Evolutionary conservation across 2,888 invertebrate species (phyloP).

Genomic region (Eumerus sabulonum): DNA sequence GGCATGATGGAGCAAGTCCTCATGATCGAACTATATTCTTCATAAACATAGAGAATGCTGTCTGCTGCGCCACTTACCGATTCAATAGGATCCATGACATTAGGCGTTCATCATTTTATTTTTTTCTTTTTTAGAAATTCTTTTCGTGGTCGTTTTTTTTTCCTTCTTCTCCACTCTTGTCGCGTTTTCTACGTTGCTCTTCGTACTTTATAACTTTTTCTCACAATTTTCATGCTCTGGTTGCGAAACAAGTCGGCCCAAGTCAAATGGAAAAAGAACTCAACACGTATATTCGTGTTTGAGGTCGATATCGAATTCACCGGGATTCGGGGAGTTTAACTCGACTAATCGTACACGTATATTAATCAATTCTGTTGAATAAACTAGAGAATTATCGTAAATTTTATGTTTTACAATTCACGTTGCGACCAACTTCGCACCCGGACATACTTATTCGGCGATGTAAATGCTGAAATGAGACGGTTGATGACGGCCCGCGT

Average conservation of each 20-base stretch:
- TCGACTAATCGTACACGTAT: conserved; percentile 25
- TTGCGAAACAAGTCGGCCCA: conserved; percentile 62
- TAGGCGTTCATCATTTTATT: conserved; percentile 69
- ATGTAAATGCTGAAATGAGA: conserved; percentile 47
- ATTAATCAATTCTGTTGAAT: conserved; percentile 42
- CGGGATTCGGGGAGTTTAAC: conserved; percentile 6
- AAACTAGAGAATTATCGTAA: conserved; percentile 51
- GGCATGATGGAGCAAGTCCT: conserved; percentile 2
- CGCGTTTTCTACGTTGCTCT: conserved; percentile 15
- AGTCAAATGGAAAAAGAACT: conserved; percentile 14
- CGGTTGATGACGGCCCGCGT: background rate
- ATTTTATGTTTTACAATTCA: conserved; percentile 66
- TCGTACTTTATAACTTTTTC: conserved; percentile 39
- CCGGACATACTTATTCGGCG: conserved; percentile 66
- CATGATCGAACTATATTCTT: conserved; percentile 10
- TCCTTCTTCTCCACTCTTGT: too few relatives aligned
- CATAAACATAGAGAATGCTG: conserved; percentile 1
- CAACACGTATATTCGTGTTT: background rate
- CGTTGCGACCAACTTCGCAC: conserved; percentile 69
- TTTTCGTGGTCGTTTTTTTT: conserved; percentile 26
- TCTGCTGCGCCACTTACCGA: conserved; percentile 80
- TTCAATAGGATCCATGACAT: conserved; percentile 83
- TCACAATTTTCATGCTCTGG: conserved; percentile 64
- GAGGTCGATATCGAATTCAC: background rate
- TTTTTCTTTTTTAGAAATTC: conserved; percentile 38